Base-by-base conservation (phyloP, 2,797 vertebrate species). In the Pangasius macronema region DNA sequence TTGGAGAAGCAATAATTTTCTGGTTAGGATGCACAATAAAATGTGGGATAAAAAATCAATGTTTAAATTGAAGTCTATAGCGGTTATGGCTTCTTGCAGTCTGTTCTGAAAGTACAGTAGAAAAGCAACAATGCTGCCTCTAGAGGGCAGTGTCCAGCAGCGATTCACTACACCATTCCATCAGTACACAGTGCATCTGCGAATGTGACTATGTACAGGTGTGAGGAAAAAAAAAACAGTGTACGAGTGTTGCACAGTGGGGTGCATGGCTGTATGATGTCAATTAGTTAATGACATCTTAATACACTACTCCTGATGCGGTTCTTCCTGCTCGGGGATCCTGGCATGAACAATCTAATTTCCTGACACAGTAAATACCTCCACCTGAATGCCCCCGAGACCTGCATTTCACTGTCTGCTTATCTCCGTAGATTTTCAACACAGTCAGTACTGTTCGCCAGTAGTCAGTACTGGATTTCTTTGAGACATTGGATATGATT, bases 121-220 rank as follows among this genome's bases (percentile, higher is more conserved):
- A 42, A n/a, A 36, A 73, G 30, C 3, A 24, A 1, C 59, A 61
- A 75, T 73, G 77, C 53, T 70, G 68, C 85, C 89, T 88, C 61
- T 59, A 90, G 87, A 82, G 87, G 86, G 87, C 88, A 88, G 81
- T 87, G 79, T 86, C 59, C 67, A 86, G 84, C 82, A 89, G 76
- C n/a, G 75, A 76, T 61, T n/a, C 70, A 42, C 27, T n/a, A 33
- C 39, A 65, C 27, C 51, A 16, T 82, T 24, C 53, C 30, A 68
- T n/a, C 49, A 65, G 33, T 36, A 46, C 67, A 30, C 65, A 46
- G 27, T 22, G 53, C 5, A 75, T 24, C 9, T 39, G 0, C 61
- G 13, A 36, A 81, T 30, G 84, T 68, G 27, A 57, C 33, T 14
- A 9, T 3, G 61, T 86, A 18, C 63, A 86, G 61, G 77, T 88